These are phyloP conservation scores for Cepaea hortensis DNA, from an alignment of 2,888 invertebrate genomes.

Conservation along the genomic window DNA sequence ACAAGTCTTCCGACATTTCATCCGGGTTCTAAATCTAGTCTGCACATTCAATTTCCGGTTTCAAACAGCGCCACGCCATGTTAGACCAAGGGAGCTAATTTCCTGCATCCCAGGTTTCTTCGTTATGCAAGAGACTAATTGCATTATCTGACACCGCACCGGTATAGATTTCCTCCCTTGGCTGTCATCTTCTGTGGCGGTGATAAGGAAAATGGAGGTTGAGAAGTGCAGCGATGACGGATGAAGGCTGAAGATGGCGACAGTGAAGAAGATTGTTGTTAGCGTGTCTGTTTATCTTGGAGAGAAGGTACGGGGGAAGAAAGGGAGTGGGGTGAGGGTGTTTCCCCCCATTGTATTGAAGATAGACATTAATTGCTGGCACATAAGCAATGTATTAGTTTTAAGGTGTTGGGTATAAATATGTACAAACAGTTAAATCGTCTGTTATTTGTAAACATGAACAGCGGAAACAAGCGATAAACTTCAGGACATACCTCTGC, in stretches of 20 bases:
- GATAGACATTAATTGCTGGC: not conserved
- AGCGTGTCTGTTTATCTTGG: not conserved
- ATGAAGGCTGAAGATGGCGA: not conserved
- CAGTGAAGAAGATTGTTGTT: not conserved
- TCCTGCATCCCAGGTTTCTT: constrained; percentile 36
- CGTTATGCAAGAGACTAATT: constrained; percentile 43
- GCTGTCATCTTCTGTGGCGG: not conserved
- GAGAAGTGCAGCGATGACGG: not conserved
- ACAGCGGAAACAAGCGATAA: no score
- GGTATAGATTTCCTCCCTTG: constrained; percentile 6
- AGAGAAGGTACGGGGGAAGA: not conserved
- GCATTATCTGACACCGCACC: constrained; percentile 26
- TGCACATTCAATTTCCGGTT: constrained; percentile 47
- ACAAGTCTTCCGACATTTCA: constrained; percentile 33
- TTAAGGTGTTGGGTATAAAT: not conserved
- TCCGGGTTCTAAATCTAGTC: constrained; percentile 38
- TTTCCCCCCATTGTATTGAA: not conserved
- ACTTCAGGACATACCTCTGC: no score
- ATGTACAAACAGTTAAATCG: no score
- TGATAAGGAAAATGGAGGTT: constrained; percentile 13
- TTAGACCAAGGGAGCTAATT: constrained; percentile 42
- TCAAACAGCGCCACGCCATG: constrained; percentile 36
- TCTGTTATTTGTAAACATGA: no score
- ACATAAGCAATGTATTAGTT: not conserved
- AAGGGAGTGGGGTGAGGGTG: constrained; percentile 2